Conservation (phyloP, 2,888 invertebrate genomes). For the Alviniconcha strummeri region DNA sequence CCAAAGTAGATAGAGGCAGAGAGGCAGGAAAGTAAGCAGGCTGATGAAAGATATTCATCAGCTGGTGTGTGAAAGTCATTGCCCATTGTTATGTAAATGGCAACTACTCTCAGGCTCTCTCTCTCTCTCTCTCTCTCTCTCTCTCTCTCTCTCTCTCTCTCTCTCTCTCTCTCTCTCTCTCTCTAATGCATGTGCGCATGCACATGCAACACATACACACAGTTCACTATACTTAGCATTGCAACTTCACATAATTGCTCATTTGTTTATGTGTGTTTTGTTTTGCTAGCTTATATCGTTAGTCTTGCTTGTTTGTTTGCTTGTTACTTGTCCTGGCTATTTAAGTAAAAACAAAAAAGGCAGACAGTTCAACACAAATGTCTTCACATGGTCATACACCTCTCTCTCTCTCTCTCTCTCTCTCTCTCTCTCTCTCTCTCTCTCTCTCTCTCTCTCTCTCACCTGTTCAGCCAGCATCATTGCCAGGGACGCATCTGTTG, state of each 20-base stretch:
- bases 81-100: too few species aligned
- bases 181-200: not conserved
- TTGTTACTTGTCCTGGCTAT: too few species aligned
- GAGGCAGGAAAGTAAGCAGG: not conserved
- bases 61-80: too few species aligned
- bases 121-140: not conserved
- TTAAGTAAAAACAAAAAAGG: not conserved
- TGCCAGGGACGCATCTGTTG: slow-evolving; percentile 86
- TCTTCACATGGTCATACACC: not conserved
- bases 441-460: slow-evolving; percentile 41
- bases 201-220: not conserved
- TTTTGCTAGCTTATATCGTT: too few species aligned
- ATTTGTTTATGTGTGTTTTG: too few species aligned
- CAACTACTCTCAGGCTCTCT: not conserved
- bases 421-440: not conserved
- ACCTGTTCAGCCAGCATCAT: slow-evolving; percentile 90
- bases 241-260: too few species aligned
- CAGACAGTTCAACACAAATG: not conserved
- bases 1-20: too few species aligned
- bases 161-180: not conserved
- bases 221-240: not conserved
- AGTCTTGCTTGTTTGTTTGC: too few species aligned
- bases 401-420: slow-evolving; percentile 41
- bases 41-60: too few species aligned
- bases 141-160: not conserved